A percentile compares a stretch with the other conserved stretches of the same genome.
Conservation (phyloP, 2,797 vertebrate genomes). For the Trematomus bernacchii region DNA sequence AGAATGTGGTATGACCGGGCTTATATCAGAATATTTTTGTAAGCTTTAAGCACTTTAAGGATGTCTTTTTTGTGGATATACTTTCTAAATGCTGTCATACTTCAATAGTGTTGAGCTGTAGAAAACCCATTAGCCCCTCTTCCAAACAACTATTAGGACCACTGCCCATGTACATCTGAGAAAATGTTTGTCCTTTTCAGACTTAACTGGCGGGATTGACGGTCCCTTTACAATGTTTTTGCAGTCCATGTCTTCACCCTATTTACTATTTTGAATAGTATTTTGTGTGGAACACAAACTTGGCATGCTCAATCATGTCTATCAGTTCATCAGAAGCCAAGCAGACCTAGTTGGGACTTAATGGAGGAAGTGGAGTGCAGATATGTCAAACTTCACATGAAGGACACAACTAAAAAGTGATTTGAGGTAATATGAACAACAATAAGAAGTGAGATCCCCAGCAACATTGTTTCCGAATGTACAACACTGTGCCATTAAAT, state of each 20-base stretch:
- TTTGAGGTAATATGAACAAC: background rate
- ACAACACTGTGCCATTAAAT: background rate
- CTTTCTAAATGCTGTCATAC: background rate
- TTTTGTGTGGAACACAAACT: background rate
- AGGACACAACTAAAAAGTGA: background rate
- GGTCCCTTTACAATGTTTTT: background rate
- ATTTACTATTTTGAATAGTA: background rate
- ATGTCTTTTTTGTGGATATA: constrained; percentile 11
- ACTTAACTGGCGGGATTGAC: background rate
- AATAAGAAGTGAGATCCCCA: background rate
- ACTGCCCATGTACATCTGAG: background rate
- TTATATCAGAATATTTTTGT: constrained; percentile 8
- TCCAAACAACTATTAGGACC: constrained; percentile 12
- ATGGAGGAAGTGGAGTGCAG: background rate
- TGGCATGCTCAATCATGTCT: background rate
- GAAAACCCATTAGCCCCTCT: constrained; percentile 18
- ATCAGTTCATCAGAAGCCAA: background rate
- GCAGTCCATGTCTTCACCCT: background rate
- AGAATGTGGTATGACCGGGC: background rate
- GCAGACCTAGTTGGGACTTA: background rate
- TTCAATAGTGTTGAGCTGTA: background rate
- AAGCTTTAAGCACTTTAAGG: background rate
- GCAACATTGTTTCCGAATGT: background rate
- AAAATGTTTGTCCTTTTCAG: background rate
- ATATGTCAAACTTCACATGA: background rate